These are phyloP conservation scores for Dermochelys coriacea DNA, from an alignment of 2,797 vertebrate genomes.

Conservation along the genomic window DNA sequence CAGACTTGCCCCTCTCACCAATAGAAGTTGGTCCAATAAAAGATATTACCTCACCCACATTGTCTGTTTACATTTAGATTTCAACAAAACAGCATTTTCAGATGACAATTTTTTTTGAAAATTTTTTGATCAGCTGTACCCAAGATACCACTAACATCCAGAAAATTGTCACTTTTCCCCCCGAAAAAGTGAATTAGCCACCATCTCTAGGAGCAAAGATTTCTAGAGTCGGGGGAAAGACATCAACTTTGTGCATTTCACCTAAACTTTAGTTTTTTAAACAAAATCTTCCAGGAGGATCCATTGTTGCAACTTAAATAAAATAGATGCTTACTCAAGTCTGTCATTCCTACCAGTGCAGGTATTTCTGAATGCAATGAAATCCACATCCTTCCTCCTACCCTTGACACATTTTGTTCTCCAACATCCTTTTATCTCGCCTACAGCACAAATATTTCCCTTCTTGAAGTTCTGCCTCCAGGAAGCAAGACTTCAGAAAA, in stretches of 20 bases:
- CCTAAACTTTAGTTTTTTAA: neutral
- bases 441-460: neutral
- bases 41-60: neutral
- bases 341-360: neutral
- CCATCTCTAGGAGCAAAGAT: neutral
- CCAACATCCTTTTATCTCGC: neutral
- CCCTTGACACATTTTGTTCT: neutral
- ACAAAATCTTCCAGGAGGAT: neutral
- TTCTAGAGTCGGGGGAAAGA: rapidly evolving
- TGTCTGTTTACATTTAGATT: neutral
- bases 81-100: neutral
- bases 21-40: neutral
- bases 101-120: neutral
- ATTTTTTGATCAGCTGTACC: neutral
- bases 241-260: neutral
- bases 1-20: neutral
- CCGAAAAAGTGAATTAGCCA: neutral
- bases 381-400: neutral
- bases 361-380: neutral
- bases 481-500: conserved; percentile 13
- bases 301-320: neutral
- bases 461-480: neutral
- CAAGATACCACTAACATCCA: neutral
- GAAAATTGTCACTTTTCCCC: neutral
- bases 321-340: neutral